Evolutionary conservation across 2,113 vertebrate species (phyloP).

Genomic region (Oncorhynchus keta): DNA sequence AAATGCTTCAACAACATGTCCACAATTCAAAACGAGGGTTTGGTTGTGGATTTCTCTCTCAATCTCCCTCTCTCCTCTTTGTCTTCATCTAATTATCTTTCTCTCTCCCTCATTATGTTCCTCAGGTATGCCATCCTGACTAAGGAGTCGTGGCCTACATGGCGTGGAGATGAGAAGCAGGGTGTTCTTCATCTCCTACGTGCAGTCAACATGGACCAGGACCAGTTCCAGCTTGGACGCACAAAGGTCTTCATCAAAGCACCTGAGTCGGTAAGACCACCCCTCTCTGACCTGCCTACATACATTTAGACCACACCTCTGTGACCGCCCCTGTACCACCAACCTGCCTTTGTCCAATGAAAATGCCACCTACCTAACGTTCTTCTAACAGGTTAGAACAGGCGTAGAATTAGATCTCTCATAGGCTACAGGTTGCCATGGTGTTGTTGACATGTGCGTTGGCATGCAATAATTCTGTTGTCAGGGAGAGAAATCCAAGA

Average conservation of each 20-base stretch:
- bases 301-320: too few relatives aligned
- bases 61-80: not conserved
- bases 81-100: not conserved
- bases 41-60: not conserved
- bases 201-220: constrained; percentile 93
- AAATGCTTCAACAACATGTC: not conserved
- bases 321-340: not conserved
- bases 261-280: constrained; percentile 87
- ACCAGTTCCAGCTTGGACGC: constrained; percentile 93
- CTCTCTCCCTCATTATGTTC: constrained; percentile 3
- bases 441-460: constrained; percentile 2
- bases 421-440: not conserved
- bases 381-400: not conserved
- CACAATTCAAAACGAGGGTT: not conserved
- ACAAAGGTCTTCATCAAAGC: constrained; percentile 96
- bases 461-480: constrained; percentile 19
- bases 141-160: constrained; percentile 93
- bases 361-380: not conserved
- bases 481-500: constrained; percentile 20
- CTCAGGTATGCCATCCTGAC: constrained; percentile 94
- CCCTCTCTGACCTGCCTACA: not conserved
- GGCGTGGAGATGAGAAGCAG: constrained; percentile 93
- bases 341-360: constrained; percentile 7
- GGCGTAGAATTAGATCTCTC: not conserved
- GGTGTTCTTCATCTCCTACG: constrained; percentile 90